Base-by-base conservation (phyloP, 1,140 invertebrate species). In the Pachyrhynchus sulphureomaculatus region DNA sequence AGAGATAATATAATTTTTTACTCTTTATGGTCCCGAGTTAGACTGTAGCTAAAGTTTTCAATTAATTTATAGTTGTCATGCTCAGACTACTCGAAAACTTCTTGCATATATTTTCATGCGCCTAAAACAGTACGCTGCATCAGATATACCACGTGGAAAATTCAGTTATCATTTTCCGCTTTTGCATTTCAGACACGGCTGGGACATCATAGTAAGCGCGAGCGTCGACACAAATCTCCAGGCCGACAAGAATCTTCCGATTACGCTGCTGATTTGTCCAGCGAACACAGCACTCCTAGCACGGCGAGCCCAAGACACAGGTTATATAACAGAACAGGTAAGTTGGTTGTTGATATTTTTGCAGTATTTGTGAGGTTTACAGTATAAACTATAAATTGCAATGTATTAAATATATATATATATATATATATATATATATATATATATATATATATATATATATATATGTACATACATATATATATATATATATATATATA, bases 191-290 rank as follows among this genome's bases (percentile, higher is more conserved):
- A 85, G 79, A 85, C 81, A 68, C 83, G 85, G 15, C 86, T 85
- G 84, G 78, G 79, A 13, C 79, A 86, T 2, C 81, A 81, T 23
- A 85, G 83, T 68, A 86, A 84, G 74, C 84, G 78, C 69, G 62
- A 79, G 76, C 61, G 76, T 24, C 69, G 79, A 4, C 78, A 79
- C 48, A 79, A 80, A 66, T 78, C 77, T 0, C 78, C 75, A 4
- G 73, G 74, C 15, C 69, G 74, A 18, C 65, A 80, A 53, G 80
- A 82, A 62, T 76, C 75, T n/a, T 88, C 79, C 55, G 85, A 90
- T 66, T 89, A 89, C 75, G 85, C 86, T 1, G 86, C 85, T 10
- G 87, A 89, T 76, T 84, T 86, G 65, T 88, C 86, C 33, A 88
- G 84, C 8, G 86, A 88, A 60, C 85, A 87, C 63, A 88, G 85